Evolutionary conservation across 2,797 vertebrate genomes (phyloP), one percentile per base, ranked within the genome.

Genomic region (Protonibea diacanthus): DNA sequence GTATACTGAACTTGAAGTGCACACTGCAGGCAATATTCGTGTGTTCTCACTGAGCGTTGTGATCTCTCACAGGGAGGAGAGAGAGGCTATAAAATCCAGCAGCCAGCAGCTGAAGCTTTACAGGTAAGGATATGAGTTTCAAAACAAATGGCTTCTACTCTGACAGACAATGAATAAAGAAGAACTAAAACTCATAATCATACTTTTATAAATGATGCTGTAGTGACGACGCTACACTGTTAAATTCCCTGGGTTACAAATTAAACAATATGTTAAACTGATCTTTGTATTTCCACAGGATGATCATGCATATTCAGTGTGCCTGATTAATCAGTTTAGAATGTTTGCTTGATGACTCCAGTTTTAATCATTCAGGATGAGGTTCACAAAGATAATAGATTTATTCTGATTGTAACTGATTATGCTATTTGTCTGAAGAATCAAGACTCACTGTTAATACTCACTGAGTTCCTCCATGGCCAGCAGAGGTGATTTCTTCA

Each of bases 1-100:
- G 59, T 55, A 25, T 52, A 57, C 66, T 67, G 55, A 86, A 83
- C 61, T 80, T 86, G 58, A 74, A 73, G 72, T 69, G 79, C 59
- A 33, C 74, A 84, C 86, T 83, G 80, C 83, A 72, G 89, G 85
- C 84, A 69, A 74, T 81, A 78, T n/a, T 85, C 78, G 86, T 74
- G 63, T 84, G 53, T 74, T 86, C 69, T 80, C 75, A 60, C 21
- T 2, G n/a, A 60, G 55, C 21, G 52, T 74, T 80, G 68, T 73
- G 84, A 88, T 88, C 86, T 74, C 86, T 90, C 84, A 82, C 76
- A 81, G 74, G 79, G 79, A 83, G 62, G 23, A 51, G 77, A 60
- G 67, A 60, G 67, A 76, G 77, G 80, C 79, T 77, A 59, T 86
- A 83, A 89, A 91, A 84, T 79, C 71, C 72, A 60, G 73, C 66